These are phyloP conservation scores for Clarias batrachus DNA, from an alignment of 2,113 vertebrate genomes.

Conservation along the genomic window DNA sequence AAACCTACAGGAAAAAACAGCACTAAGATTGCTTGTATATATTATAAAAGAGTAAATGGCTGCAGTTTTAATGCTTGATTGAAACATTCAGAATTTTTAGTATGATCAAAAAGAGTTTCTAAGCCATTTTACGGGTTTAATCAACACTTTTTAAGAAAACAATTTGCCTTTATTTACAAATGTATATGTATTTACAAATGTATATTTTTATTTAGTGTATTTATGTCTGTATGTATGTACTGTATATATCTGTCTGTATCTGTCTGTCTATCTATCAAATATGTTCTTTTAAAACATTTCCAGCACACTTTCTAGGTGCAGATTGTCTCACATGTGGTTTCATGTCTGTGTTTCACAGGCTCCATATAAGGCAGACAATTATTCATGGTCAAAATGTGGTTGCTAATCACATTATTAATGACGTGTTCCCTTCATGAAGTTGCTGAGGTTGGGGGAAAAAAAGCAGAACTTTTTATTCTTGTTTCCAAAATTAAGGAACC, in stretches of 20 bases:
- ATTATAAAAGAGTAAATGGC: background rate
- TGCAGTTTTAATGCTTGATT: background rate
- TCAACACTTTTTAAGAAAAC: background rate
- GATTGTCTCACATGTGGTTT: background rate
- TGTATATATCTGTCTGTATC: background rate
- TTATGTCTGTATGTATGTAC: background rate
- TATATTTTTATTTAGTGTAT: background rate
- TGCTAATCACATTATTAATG: constrained; percentile 23
- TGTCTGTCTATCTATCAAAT: background rate
- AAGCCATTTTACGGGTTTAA: background rate
- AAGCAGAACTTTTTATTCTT: constrained; percentile 26
- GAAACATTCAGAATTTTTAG: background rate
- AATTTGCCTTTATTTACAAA: background rate
- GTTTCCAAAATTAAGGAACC: constrained; percentile 19
- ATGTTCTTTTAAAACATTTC: background rate
- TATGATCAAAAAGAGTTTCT: background rate
- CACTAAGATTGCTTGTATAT: background rate
- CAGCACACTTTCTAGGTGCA: background rate
- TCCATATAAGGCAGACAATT: constrained; percentile 29
- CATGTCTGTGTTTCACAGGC: constrained; percentile 29
- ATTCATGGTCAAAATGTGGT: constrained; percentile 36
- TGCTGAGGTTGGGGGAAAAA: constrained; percentile 32
- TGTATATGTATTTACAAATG: background rate
- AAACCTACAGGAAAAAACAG: background rate
- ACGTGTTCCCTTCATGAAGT: constrained; percentile 13